Evolutionary conservation across 2,888 invertebrate species (phyloP).

Genomic region (Luffia ferchaultella): DNA sequence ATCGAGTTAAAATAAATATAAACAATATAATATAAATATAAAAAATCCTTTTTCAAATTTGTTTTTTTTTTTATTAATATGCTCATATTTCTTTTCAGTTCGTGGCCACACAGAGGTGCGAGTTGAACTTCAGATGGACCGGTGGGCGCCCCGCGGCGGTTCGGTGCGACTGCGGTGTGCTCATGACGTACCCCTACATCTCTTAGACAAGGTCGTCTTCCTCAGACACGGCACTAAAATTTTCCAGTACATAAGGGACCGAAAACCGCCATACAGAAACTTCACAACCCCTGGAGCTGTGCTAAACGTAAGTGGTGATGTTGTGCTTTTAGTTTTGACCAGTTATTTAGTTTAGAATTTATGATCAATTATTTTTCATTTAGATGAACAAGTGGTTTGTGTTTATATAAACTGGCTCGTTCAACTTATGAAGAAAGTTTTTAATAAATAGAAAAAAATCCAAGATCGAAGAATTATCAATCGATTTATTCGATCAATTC

Average conservation of each 20-base stretch:
- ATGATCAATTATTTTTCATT: conserved; percentile 2
- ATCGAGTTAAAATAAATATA: too few relatives aligned
- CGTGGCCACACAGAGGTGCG: conserved; percentile 63
- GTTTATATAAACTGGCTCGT: too few relatives aligned
- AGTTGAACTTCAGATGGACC: conserved; percentile 72
- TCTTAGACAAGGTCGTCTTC: conserved; percentile 83
- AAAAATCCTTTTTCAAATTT: too few relatives aligned
- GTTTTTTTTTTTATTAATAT: background rate
- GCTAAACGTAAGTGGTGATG: conserved; percentile 72
- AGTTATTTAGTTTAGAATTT: conserved; percentile 1
- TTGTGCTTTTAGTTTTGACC: too few relatives aligned
- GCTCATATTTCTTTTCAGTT: conserved; percentile 28
- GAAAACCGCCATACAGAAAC: conserved; percentile 77
- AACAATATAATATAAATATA: too few relatives aligned
- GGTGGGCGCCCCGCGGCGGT: conserved; percentile 77
- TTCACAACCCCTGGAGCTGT: conserved; percentile 75
- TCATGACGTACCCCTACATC: conserved; percentile 77
- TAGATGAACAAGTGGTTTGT: too few relatives aligned
- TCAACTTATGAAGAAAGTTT: too few relatives aligned
- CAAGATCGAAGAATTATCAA: too few relatives aligned
- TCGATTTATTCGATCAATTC: too few relatives aligned
- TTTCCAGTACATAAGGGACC: conserved; percentile 81
- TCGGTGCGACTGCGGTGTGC: conserved; percentile 77
- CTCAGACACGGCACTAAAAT: conserved; percentile 75
- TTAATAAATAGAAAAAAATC: too few relatives aligned